These are phyloP conservation scores for Calyptommatus sinebrachiatus DNA, from an alignment of 2,113 vertebrate genomes.

Conservation along the genomic window DNA sequence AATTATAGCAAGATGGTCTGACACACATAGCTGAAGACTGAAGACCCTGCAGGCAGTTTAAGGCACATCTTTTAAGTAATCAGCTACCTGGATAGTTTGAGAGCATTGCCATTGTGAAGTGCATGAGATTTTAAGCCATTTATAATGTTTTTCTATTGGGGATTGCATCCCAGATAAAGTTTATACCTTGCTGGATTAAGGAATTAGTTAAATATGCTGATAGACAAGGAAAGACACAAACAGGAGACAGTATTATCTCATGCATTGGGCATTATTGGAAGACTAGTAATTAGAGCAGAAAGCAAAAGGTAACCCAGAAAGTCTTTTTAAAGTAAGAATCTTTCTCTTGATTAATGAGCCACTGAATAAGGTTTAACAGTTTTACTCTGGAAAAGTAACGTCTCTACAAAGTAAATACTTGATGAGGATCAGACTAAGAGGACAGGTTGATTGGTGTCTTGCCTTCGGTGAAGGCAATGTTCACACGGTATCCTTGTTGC, in stretches of 20 bases:
- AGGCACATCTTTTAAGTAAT: slow-evolving; percentile 19
- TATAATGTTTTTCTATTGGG: neutral
- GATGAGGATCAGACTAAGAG: neutral
- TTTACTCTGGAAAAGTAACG: neutral
- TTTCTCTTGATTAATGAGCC: neutral
- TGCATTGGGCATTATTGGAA: neutral
- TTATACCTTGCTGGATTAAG: neutral
- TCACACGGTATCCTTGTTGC: too few relatives aligned
- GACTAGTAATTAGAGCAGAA: neutral
- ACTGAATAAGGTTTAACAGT: neutral
- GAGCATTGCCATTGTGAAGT: neutral
- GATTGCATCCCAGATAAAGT: neutral
- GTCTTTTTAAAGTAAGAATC: neutral
- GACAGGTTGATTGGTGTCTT: neutral
- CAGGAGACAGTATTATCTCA: neutral
- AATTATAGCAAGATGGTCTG: slow-evolving; percentile 17
- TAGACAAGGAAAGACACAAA: neutral
- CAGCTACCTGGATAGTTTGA: neutral
- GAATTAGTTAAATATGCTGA: slow-evolving; percentile 3
- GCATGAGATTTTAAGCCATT: neutral
- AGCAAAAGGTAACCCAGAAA: neutral
- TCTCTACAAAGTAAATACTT: neutral
- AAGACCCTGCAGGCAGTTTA: slow-evolving; percentile 3
- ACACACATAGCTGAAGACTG: slow-evolving; percentile 10
- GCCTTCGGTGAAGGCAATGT: neutral